Base-by-base conservation (phyloP, 2,888 invertebrate species). In the Nudaria mundana region DNA sequence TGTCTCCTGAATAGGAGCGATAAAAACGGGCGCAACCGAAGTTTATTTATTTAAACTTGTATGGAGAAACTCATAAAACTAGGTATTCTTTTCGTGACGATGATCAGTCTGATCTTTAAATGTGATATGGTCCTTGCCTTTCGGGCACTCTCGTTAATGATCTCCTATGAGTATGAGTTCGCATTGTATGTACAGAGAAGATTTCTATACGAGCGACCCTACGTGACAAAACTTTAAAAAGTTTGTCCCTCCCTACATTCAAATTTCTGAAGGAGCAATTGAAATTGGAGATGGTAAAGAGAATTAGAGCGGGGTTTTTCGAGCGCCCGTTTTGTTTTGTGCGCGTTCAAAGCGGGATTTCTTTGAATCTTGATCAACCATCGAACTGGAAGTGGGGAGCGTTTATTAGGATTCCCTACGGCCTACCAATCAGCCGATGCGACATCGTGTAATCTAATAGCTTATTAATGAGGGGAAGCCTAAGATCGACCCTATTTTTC, bases 231-330 rank as follows among this genome's bases (percentile, higher is more conserved):
- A 85, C 81, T 84, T 81, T 79, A 81, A 87, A 85, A 83, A 85
- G 80, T 84, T 81, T 79, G 82, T 85, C 86, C 88, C 88, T 86
- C 86, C 87, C 88, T 72, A 81, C 82, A 86, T 87, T 86, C 86
- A 88, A 86, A 88, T 84, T 76, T 87, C 83, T 88, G 85, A 87
- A 88, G 88, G 82, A 88, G 88, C 87, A 87, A 88, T 88, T 88
- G 88, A 88, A 88, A 88, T 87, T 79, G 86, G 88, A 88, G 87
- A 87, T 86, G 85, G 82, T 83, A 85, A 85, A 87, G 86, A 86
- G 88, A 88, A 88, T 88, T 87, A 87, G 85, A 84, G 74, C 86
- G 75, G 86, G 85, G 83, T 75, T 83, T 85, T 85, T 81, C 69
- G 76, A 78, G 73, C 81, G 79, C 67, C 74, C 75, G 85, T 87